Evolutionary conservation across 2,797 vertebrate species (phyloP).

Genomic region (Clarias pachynema): DNA sequence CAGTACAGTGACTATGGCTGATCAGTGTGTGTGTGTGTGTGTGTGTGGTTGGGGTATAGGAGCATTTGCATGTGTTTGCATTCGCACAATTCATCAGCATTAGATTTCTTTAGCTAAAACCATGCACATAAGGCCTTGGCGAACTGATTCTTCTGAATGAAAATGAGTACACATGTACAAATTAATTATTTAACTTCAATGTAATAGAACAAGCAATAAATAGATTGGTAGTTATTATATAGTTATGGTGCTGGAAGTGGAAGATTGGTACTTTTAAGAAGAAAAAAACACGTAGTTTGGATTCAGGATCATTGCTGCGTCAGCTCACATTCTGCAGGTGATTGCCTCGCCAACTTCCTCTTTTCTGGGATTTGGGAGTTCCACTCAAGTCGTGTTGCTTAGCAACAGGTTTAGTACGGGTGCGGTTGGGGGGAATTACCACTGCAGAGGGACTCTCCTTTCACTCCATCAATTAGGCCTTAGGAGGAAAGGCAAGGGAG

Average conservation of each 20-base stretch:
- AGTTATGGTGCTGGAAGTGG: neutral
- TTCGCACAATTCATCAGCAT: neutral
- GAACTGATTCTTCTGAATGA: neutral
- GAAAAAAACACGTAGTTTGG: neutral
- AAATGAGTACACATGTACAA: neutral
- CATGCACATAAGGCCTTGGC: neutral
- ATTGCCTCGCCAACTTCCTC: constrained; percentile 37
- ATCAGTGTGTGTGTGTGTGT: neutral
- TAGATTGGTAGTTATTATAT: too few relatives aligned
- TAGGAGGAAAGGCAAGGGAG: constrained; percentile 9
- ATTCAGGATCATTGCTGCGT: constrained; percentile 15
- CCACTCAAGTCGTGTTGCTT: constrained; percentile 48
- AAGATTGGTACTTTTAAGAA: neutral
- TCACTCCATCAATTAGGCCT: constrained; percentile 39
- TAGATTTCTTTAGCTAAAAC: constrained; percentile 13
- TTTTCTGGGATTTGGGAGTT: constrained; percentile 45
- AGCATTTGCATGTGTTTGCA: constrained; percentile 5
- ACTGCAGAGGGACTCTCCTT: constrained; percentile 53
- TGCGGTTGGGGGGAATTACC: constrained; percentile 29
- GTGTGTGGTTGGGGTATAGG: neutral
- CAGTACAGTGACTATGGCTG: constrained; percentile 47
- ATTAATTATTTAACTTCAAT: neutral
- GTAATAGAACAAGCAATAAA: neutral
- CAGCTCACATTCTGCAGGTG: constrained; percentile 47
- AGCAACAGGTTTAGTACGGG: constrained; percentile 49